phyloP scores from a whole-genome alignment of 2,113 vertebrate genomes.

The Xiphorhynchus elegans region DNA sequence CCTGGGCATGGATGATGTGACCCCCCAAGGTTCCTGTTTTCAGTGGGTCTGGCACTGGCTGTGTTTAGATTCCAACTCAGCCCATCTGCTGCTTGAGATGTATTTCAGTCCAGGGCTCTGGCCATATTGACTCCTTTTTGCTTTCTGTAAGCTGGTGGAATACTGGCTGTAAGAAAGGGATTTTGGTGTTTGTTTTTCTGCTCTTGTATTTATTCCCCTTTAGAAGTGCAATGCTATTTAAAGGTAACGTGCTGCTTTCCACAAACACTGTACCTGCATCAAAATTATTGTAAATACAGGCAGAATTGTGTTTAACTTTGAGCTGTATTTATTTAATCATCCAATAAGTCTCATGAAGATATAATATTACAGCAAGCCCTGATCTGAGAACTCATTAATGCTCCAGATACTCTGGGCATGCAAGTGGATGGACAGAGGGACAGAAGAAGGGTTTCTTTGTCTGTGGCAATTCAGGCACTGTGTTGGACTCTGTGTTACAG shows the following conservation, averaged over 20 bases:
- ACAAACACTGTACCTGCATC: neutral
- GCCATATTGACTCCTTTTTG: neutral
- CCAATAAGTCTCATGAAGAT: neutral
- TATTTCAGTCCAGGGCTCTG: neutral
- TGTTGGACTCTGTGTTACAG: neutral
- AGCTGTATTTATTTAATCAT: neutral
- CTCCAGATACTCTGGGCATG: neutral
- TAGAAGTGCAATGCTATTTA: neutral
- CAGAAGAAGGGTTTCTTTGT: neutral
- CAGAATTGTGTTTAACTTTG: neutral
- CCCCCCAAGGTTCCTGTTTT: neutral
- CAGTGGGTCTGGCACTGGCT: neutral
- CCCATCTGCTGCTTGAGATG: neutral
- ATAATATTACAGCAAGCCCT: neutral
- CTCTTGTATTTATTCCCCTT: neutral
- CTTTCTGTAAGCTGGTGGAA: neutral
- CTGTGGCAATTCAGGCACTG: neutral
- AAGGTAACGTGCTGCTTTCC: neutral
- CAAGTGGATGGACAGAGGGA: neutral
- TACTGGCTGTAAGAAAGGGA: neutral
- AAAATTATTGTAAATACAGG: fast-evolving
- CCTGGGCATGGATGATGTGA: neutral
- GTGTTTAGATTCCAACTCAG: neutral
- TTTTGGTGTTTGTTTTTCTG: neutral
- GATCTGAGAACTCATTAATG: neutral